Percentiles rank a stretch among this genome's conserved stretches.
Conservation (phyloP, 2,113 vertebrate species). For the Meriones unguiculatus region DNA sequence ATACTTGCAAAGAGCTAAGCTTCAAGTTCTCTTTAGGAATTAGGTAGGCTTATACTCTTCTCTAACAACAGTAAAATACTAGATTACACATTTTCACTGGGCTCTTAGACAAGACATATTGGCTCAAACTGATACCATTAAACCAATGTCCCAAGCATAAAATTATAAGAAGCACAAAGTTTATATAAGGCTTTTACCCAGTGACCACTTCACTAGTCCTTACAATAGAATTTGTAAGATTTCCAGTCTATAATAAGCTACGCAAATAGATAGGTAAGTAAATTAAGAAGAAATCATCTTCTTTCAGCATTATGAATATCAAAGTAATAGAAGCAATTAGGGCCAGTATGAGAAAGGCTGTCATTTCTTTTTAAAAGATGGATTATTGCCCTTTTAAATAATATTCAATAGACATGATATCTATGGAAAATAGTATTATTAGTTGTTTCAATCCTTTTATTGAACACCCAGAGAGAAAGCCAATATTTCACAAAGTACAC, state of each 20-base stretch:
- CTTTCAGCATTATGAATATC: not conserved
- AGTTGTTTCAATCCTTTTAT: not conserved
- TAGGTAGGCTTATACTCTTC: not conserved
- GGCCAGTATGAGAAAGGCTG: not conserved
- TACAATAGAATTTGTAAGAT: not conserved
- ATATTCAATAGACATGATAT: not conserved
- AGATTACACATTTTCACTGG: not conserved
- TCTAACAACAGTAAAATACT: not conserved
- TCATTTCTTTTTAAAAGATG: not conserved
- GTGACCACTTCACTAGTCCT: not conserved
- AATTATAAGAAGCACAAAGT: not conserved
- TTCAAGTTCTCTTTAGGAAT: not conserved
- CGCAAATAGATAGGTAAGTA: not conserved
- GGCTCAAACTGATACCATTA: not conserved
- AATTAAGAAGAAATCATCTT: not conserved
- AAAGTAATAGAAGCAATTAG: not conserved
- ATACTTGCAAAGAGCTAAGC: rapidly evolving
- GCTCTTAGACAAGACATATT: not conserved
- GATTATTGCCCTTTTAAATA: not conserved
- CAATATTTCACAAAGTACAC: not conserved
- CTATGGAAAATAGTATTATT: not conserved
- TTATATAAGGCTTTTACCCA: not conserved
- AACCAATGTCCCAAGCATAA: not conserved
- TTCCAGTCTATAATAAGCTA: not conserved
- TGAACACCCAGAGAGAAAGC: not conserved